These are phyloP conservation scores for Caenorhabditis sp. DNA, from an alignment of 2,888 invertebrate genomes.

Conservation along the genomic window DNA sequence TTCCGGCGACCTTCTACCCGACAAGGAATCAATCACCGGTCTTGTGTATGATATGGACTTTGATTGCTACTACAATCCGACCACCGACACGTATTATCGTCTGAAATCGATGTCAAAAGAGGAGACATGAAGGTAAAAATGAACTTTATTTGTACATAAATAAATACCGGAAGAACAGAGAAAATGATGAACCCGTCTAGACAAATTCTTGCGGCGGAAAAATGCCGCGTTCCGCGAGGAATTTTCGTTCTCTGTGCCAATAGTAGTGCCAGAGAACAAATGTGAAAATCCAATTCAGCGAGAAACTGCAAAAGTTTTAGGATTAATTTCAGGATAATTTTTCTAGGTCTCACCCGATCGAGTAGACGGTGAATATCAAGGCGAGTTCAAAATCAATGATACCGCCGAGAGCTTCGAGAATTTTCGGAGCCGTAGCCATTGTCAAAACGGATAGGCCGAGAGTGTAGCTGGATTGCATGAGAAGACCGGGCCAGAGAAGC, in stretches of 20 bases:
- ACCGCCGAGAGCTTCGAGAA: conserved; percentile 59
- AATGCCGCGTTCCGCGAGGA: conserved; percentile 30
- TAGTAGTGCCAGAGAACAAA: conserved; percentile 63
- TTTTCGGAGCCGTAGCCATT: conserved; percentile 70
- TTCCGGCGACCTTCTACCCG: conserved; percentile 20
- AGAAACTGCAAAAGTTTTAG: conserved; percentile 23
- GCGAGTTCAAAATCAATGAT: conserved; percentile 44
- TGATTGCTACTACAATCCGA: conserved; percentile 53
- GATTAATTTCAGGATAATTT: not conserved
- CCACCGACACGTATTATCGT: conserved; percentile 46
- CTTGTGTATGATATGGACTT: conserved; percentile 54
- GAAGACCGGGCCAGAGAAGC: conserved; percentile 68
- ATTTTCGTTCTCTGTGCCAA: conserved; percentile 53
- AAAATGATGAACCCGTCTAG: conserved; percentile 2
- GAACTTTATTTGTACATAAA: not conserved
- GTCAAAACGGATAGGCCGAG: conserved; percentile 69
- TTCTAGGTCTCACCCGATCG: conserved; percentile 20
- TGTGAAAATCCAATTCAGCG: conserved; percentile 56
- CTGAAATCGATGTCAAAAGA: conserved; percentile 22
- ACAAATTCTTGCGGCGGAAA: conserved; percentile 37
- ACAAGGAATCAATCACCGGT: conserved; percentile 32
- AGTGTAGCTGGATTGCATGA: conserved; percentile 69
- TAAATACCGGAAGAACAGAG: too few species aligned
- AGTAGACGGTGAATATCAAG: conserved; percentile 37
- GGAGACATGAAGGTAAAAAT: not conserved